Evolutionary conservation across 2,797 vertebrate species (phyloP), one percentile per base, ranked within the genome.

Genomic region (Eidolon dupreanum): DNA sequence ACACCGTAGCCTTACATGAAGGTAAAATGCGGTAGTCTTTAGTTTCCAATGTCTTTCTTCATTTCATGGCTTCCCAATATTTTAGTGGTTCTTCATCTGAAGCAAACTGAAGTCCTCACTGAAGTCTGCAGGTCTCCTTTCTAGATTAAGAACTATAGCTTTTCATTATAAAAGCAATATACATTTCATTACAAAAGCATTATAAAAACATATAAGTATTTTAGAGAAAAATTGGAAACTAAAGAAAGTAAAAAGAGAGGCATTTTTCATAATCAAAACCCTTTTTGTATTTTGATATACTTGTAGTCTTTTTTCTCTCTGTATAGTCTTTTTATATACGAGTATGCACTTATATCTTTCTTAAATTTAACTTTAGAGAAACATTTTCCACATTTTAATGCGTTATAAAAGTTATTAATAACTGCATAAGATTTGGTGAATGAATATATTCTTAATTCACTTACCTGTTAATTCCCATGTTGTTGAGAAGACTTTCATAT

Each of bases 201-300:
- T 59, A 65, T 66, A 83, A 46, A 66, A 71, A 19, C 46, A 74
- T 19, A 10, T 38, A 66, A 61, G 22, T 79, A 28, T 92, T 91
- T 49, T 85, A 95, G 71, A 79, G 82, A 90, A 95, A 88, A 90
- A 66, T 70, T 79, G 77, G 28, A 90, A 95, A 68, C 36, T 81
- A 38, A 90, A 78, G 61, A 93, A 86, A 78, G n/a, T 79, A 84
- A 74, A 83, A 75, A 53, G 55, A 49, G 55, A 49, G 73, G 51
- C 73, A 83, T 55, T 51, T 77, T 89, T 65, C 6, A 33, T 87
- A 26, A 24, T 90, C 49, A 92, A 84, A 83, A 66, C 57, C 20
- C 3, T 0, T 88, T 87, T 84, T 92, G 9, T 92, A 31, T 70
- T 90, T 87, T 90, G 53, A 8, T 68, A 36, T 71, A 43, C 22